A percentile compares a stretch with the other conserved stretches of the same genome.
Evolutionary conservation across 1,140 invertebrate species (phyloP).

Genomic region (Pseudachorutes palmiensis): DNA sequence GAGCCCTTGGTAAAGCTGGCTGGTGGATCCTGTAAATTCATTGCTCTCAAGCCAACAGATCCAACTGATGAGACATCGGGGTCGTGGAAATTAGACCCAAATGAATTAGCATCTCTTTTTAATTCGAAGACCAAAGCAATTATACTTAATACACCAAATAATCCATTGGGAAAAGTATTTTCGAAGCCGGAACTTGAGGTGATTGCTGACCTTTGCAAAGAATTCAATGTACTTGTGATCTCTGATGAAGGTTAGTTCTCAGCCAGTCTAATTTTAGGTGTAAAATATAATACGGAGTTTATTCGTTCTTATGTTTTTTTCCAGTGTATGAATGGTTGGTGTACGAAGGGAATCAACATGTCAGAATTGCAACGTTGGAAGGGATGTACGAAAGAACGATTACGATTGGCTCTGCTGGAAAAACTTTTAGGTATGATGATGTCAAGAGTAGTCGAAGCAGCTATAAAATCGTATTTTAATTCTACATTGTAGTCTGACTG

Average conservation of each 20-base stretch:
- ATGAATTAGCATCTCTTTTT: conserved; percentile 19
- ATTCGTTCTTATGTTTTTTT: no score
- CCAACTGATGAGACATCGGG: conserved; percentile 18
- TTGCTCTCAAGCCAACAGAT: conserved; percentile 73
- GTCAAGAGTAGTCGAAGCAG: background rate
- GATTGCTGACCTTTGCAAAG: conserved; percentile 80
- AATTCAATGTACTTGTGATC: conserved; percentile 84
- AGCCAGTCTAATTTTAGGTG: background rate
- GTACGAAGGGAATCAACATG: conserved; percentile 75
- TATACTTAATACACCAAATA: conserved; percentile 92
- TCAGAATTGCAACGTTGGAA: conserved; percentile 58
- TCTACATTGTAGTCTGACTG: conserved; percentile 88
- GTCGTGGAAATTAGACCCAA: conserved; percentile 20
- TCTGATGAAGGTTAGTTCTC: no score
- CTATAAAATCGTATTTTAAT: no score
- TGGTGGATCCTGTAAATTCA: conserved; percentile 77
- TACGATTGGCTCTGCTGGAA: conserved; percentile 93
- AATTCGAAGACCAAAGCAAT: conserved; percentile 80
- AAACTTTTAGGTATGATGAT: conserved; percentile 56
- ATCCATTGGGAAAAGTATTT: conserved; percentile 89
- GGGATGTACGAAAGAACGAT: conserved; percentile 97
- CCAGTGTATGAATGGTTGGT: conserved; percentile 99
- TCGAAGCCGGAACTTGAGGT: conserved; percentile 55
- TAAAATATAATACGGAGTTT: background rate
- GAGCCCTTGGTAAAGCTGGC: conserved; percentile 84